These are phyloP conservation scores for Caloenas nicobarica DNA, from an alignment of 2,113 vertebrate species.

Conservation along the genomic window DNA sequence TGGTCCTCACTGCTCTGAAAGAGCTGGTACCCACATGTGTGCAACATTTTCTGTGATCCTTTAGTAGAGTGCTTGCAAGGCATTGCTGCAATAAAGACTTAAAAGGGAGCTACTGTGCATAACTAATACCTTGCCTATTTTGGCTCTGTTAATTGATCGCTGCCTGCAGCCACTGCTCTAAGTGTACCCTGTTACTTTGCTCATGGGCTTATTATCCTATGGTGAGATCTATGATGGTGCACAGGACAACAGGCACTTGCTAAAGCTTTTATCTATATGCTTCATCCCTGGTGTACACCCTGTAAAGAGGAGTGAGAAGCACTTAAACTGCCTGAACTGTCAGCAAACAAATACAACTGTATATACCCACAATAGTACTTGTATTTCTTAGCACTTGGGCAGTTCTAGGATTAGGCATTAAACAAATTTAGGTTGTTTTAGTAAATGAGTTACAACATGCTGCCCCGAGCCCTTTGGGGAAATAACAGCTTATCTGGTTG, in stretches of 20 bases:
- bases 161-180: neutral
- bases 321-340: neutral
- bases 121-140: neutral
- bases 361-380: neutral
- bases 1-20: neutral
- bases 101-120: conserved; percentile 20
- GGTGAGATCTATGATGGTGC: neutral
- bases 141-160: neutral
- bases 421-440: neutral
- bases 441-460: neutral
- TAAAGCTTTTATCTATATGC: neutral
- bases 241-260: neutral
- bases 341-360: neutral
- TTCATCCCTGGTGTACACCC: neutral
- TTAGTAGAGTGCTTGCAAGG: neutral
- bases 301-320: neutral
- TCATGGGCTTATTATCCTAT: accelerated
- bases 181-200: neutral
- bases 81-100: conserved; percentile 1
- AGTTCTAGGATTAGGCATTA: conserved; percentile 39
- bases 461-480: neutral
- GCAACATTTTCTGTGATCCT: neutral
- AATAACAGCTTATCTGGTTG: conserved; percentile 10
- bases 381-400: neutral
- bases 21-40: neutral